Evolutionary conservation across 37 sponge, comb jelly and placozoan species (phyloP), one percentile per base, ranked within the genome.

Genomic region (Petrosia ficiformis): DNA sequence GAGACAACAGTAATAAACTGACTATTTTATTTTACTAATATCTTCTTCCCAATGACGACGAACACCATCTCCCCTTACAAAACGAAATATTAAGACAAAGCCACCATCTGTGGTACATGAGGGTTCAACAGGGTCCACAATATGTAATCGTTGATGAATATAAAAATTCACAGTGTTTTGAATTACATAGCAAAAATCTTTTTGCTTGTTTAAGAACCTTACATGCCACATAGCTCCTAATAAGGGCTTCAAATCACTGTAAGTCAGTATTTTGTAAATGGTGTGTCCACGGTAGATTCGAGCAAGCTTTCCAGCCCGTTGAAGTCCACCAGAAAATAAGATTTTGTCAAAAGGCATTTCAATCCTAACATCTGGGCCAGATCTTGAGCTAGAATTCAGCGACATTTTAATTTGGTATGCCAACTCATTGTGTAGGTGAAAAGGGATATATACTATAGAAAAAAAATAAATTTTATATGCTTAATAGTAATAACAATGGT

Each of bases 31-130:
- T n/a, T n/a, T n/a, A n/a, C n/a, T n/a, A n/a, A n/a, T n/a, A n/a
- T n/a, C n/a, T n/a, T n/a, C n/a, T n/a, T n/a, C n/a, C n/a, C n/a
- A n/a, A n/a, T n/a, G n/a, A n/a, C 56, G 32, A 41, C 68, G 61
- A 48, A 66, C 68, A 31, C 78, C 78, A 65, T 77, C 78, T 2
- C 26, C 35, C 10, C 78, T 29, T 38, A 77, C 78, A 77, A 77
- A 77, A 1, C 16, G 2, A 67, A 77, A 77, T 14, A 77, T n/a
- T n/a, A n/a, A n/a, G n/a, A n/a, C n/a, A n/a, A n/a, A n/a, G n/a
- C n/a, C n/a, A n/a, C n/a, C n/a, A n/a, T n/a, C n/a, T n/a, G n/a
- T n/a, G n/a, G n/a, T n/a, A n/a, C 8, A 26, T 11, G 72, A 31
- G 54, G 10, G 54, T n/a, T n/a, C n/a, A n/a, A n/a, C n/a, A 48